phyloP scores from a whole-genome alignment of 2,113 vertebrate genomes.

The Geothlypis trichas region DNA sequence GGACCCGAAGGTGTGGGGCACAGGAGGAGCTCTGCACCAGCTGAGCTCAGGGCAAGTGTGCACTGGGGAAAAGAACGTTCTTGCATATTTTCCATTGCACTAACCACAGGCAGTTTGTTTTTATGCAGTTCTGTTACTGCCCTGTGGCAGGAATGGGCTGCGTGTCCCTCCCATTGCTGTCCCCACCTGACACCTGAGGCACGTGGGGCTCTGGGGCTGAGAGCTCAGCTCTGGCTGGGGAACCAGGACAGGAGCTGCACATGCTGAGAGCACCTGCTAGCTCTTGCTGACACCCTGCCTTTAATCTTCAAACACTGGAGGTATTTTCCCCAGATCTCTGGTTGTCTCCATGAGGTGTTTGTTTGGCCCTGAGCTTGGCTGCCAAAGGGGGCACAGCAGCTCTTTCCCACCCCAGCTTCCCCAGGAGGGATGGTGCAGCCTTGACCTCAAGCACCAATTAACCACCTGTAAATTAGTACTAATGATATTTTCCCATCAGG shows the following conservation, averaged over 20 bases:
- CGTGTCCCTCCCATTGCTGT: fast-evolving
- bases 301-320: not conserved
- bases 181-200: not conserved
- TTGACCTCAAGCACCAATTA: not conserved
- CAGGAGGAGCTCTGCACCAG: not conserved
- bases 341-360: not conserved
- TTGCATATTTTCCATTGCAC: not conserved
- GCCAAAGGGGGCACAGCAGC: not conserved
- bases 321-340: not conserved
- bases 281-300: not conserved
- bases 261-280: not conserved
- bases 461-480: not conserved
- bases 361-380: not conserved
- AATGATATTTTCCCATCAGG: not conserved
- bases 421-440: not conserved
- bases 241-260: not conserved
- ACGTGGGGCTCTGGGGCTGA: fast-evolving
- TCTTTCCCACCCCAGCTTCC: not conserved
- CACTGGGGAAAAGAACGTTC: not conserved
- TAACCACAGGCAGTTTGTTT: constrained; percentile 33
- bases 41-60: not conserved
- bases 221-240: fast-evolving
- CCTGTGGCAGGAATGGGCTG: not conserved
- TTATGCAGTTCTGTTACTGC: not conserved
- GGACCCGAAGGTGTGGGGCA: fast-evolving